Base-by-base conservation (phyloP, 2,888 invertebrate genomes). In the Argynnis bischoffii region DNA sequence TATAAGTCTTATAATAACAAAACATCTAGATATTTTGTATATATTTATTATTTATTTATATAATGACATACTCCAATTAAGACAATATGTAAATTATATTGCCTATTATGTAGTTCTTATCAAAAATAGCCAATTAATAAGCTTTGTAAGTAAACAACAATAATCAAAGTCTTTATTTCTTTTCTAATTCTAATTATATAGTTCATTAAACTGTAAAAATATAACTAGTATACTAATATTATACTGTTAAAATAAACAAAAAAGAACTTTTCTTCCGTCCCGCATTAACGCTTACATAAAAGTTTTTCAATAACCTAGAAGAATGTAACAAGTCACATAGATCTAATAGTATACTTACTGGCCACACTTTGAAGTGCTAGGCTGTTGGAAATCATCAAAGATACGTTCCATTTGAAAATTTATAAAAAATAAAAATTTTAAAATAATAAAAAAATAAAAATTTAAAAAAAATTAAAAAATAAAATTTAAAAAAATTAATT, bases 311-410 rank as follows among this genome's bases (percentile, higher is more conserved):
- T 59, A 59, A 59, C 55, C 35, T 55, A 35, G 48, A 57, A 21
- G 21, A 21, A 8, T 5, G 3, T 14, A 56, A 6, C 16, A 56
- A 56, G 18, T 15, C 6, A 21, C 15, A 46, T 26, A 26, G 5
- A n/a, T 46, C 26, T 26, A 47, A 26, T 18, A 18, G 8, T 18
- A 51, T 69, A 77, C 90, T 90, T 75, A 90, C 90, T 81, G 81
- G 74, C 74, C 77, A 76, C 80, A 73, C 75, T 82, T 78, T 73
- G 86, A 77, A 73, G 80, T 79, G 77, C 77, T 82, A 75, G 80
- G 72, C 74, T 77, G 74, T 74, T 78, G 77, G 75, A 79, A 81
- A 79, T 82, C 82, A 72, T 84, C 88, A n/a, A n/a, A n/a, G n/a
- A n/a, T n/a, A n/a, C n/a, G n/a, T n/a, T n/a, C n/a, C n/a, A n/a